Evolutionary conservation across 1,140 invertebrate species (phyloP).

Genomic region (Spodoptera frugiperda): DNA sequence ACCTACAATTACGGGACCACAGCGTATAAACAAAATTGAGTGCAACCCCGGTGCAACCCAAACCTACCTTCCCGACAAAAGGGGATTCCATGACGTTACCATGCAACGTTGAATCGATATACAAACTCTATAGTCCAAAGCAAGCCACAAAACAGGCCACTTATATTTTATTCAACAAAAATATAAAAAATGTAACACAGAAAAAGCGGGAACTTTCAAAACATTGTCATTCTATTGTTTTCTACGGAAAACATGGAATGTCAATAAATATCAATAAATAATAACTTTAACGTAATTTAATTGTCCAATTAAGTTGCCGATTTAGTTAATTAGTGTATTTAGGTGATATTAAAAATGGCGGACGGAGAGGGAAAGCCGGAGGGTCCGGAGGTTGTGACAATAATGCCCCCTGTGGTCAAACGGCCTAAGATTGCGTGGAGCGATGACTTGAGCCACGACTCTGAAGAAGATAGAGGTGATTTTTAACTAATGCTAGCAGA

Average conservation of each 20-base stretch:
- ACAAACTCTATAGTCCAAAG: neutral
- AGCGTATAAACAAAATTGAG: too few species aligned
- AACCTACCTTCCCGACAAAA: too few species aligned
- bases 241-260: slow-evolving; percentile 25
- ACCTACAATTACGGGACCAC: too few species aligned
- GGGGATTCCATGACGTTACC: neutral
- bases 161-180: neutral
- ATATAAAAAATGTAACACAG: neutral
- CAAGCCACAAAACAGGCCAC: neutral
- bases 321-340: slow-evolving; percentile 42
- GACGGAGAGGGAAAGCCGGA: slow-evolving; percentile 26
- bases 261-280: slow-evolving; percentile 22
- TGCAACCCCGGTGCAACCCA: too few species aligned
- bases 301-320: slow-evolving; percentile 3
- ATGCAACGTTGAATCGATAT: slow-evolving; percentile 25
- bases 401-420: slow-evolving; percentile 12
- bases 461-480: slow-evolving; percentile 83
- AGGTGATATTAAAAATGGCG: slow-evolving; percentile 52
- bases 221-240: slow-evolving; percentile 35
- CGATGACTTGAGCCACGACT: slow-evolving; percentile 84
- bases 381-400: neutral
- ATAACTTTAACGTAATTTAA: slow-evolving; percentile 2
- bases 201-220: slow-evolving; percentile 13
- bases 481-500: neutral
- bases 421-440: slow-evolving; percentile 81